Evolutionary conservation across 2,113 vertebrate species (phyloP).

Genomic region (Pyrgilauda ruficollis): DNA sequence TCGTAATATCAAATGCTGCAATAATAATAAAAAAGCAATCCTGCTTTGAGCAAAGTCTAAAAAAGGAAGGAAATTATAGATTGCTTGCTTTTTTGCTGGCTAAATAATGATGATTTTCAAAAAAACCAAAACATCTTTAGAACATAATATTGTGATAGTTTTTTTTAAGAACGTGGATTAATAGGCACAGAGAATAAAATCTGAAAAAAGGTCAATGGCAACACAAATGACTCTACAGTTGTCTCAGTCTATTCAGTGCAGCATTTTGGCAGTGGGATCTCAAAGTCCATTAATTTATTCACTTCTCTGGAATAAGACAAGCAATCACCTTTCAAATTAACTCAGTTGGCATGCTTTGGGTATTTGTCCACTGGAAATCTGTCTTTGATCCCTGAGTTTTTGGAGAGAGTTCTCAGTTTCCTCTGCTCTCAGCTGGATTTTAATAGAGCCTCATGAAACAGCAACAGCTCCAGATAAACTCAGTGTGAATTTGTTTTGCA

Average conservation of each 20-base stretch:
- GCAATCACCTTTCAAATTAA: neutral
- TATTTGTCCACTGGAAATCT: neutral
- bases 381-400: neutral
- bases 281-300: neutral
- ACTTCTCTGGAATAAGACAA: neutral
- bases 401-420: neutral
- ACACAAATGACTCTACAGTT: neutral
- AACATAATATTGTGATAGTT: neutral
- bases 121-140: neutral
- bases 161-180: slow-evolving; percentile 28
- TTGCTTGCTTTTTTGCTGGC: neutral
- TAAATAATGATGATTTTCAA: neutral
- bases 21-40: slow-evolving; percentile 8
- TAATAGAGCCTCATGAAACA: neutral
- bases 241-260: neutral
- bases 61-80: neutral
- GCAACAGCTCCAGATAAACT: slow-evolving; percentile 8
- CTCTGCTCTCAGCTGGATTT: slow-evolving; percentile 12
- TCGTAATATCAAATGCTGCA: slow-evolving; percentile 13
- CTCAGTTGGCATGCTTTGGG: neutral
- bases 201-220: neutral
- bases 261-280: neutral
- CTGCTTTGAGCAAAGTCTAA: neutral
- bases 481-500: neutral
- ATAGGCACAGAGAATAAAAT: neutral